A percentile compares a stretch with the other conserved stretches of the same genome.
phyloP scores from a whole-genome alignment of 2,113 vertebrate genomes.

The Balaeniceps rex region DNA sequence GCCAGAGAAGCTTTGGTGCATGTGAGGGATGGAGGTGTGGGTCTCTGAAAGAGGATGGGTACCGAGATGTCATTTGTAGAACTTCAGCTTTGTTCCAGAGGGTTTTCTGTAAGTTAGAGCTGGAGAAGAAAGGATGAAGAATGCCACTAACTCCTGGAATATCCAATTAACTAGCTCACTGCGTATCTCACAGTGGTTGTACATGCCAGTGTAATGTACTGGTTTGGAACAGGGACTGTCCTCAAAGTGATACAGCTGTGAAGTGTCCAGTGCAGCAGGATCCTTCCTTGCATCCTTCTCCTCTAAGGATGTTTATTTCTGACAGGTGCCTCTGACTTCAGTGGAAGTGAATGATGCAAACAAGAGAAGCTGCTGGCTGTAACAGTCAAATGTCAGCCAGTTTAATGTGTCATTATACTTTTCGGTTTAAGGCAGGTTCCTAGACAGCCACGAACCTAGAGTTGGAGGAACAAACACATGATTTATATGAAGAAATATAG shows the following conservation, averaged over 20 bases:
- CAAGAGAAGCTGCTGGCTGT: neutral
- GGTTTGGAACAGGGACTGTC: neutral
- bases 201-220: neutral
- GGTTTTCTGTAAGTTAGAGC: neutral
- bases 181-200: neutral
- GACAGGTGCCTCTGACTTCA: neutral
- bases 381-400: neutral
- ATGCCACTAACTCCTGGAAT: neutral
- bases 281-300: neutral
- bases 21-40: rapidly evolving
- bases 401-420: neutral
- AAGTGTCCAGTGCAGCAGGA: neutral
- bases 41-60: neutral
- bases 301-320: neutral
- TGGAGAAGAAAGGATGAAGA: neutral
- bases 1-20: neutral
- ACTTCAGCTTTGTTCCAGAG: neutral
- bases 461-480: neutral
- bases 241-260: neutral
- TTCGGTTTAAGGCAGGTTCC: neutral
- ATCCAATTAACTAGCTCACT: neutral
- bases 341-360: neutral
- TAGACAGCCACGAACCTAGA: neutral
- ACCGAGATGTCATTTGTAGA: neutral
- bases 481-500: neutral